Conservation (phyloP, 2,888 invertebrate species). For the Danaus chrysippus region DNA sequence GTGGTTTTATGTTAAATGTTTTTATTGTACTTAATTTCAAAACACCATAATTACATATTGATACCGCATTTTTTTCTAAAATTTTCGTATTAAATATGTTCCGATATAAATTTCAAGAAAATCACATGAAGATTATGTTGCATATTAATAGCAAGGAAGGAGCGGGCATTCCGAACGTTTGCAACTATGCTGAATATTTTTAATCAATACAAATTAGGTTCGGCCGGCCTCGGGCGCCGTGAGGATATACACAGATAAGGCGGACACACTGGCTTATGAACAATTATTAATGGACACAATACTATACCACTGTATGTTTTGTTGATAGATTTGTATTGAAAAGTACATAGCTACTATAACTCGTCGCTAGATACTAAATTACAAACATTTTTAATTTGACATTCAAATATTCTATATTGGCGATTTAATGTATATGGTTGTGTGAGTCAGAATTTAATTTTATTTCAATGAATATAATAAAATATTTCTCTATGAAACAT, state of each 20-base stretch:
- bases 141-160: constrained; percentile 39
- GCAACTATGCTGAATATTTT: constrained; percentile 78
- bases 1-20: too few species aligned
- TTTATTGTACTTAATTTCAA: too few species aligned
- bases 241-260: constrained; percentile 40
- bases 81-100: not conserved
- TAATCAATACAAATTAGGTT: constrained; percentile 80
- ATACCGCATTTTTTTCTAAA: too few species aligned
- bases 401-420: too few species aligned
- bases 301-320: not conserved
- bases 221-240: constrained; percentile 54
- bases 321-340: not conserved
- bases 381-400: too few species aligned
- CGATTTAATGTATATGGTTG: too few species aligned
- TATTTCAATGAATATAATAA: not conserved
- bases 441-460: too few species aligned
- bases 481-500: constrained; percentile 13
- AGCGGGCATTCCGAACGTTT: constrained; percentile 50
- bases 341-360: too few species aligned
- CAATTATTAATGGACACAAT: constrained; percentile 3
- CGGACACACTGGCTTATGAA: constrained; percentile 38
- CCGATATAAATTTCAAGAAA: constrained; percentile 38
- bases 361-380: too few species aligned
- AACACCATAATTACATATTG: too few species aligned
- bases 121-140: constrained; percentile 53